Base-by-base conservation (phyloP, 2,888 invertebrate species). In the Cheilosia variabilis region DNA sequence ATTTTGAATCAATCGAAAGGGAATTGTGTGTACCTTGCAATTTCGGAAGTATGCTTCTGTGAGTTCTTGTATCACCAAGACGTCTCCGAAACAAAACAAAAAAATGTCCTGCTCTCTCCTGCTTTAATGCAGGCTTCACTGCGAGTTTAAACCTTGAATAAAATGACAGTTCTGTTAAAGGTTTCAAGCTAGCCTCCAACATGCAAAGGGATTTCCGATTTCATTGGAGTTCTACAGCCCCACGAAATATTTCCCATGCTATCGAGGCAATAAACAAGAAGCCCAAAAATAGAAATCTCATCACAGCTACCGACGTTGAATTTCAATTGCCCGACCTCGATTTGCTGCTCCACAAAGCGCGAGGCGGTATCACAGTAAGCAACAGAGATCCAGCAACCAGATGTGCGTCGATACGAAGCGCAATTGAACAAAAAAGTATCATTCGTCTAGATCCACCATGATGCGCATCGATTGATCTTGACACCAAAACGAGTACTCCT, bases 401-500 rank as follows among this genome's bases (percentile, higher is more conserved):
- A 82, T 78, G 66, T 71, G 60, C 53, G 60, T 34, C 62, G n/a
- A 27, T 37, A 43, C 31, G 43, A 17, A 58, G 53, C 58, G 60
- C 76, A 81, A 76, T 81, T 65, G 81, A 65, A 71, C 52, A 73
- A 4, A 63, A 65, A 52, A 58, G 31, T 50, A 79, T 75, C 84
- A 75, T 71, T 84, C 79, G 65, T 75, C 69, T 63, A 45, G 69
- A 79, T 79, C 50, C 79, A 58, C 69, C 63, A 79, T 79, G 84
- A 79, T 79, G 79, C 84, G 79, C 79, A 79, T 84, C 75, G 79
- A 84, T 75, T 79, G 84, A 60, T 84, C 79, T 84, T 84, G 84
- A 84, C 84, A 84, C 47, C 75, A 58, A 84, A 84, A 79, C 65
- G 17, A 52, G 15, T 15, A 57, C 65, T 45, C 27, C 13, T 50